Percentiles rank a stretch among this genome's conserved stretches.
phyloP scores from a whole-genome alignment of 1,140 invertebrate species.

The Drosophila nebulosa region DNA sequence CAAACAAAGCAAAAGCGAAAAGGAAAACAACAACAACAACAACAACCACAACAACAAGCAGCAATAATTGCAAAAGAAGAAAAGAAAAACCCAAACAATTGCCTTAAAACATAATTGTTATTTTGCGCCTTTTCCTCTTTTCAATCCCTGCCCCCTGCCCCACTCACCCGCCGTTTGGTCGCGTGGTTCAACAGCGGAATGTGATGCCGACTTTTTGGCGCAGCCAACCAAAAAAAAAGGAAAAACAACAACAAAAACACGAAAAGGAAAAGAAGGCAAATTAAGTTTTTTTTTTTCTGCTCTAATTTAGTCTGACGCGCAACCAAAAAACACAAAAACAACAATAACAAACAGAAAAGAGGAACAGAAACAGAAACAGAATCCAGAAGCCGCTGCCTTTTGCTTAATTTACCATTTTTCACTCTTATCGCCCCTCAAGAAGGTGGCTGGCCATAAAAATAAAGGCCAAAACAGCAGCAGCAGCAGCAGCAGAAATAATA shows the following conservation, averaged over 20 bases:
- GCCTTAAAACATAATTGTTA: conserved; percentile 79
- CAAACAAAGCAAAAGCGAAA: conserved; percentile 40
- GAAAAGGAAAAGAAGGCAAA: conserved; percentile 52
- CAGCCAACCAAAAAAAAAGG: conserved; percentile 29
- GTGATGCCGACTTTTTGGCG: conserved; percentile 59
- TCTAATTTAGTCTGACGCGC: conserved; percentile 77
- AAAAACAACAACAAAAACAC: not conserved
- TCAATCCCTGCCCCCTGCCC: conserved; percentile 36
- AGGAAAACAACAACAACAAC: conserved; percentile 26
- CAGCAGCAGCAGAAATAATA: not conserved
- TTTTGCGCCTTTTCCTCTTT: conserved; percentile 70
- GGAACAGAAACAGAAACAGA: no score
- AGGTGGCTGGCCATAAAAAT: conserved; percentile 60
- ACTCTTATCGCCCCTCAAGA: conserved; percentile 68
- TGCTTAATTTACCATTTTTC: conserved; percentile 79
- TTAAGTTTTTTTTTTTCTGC: conserved; percentile 76
- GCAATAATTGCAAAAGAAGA: conserved; percentile 49
- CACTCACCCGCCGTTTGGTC: conserved; percentile 54
- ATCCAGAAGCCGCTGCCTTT: conserved; percentile 47
- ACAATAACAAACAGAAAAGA: conserved; percentile 54
- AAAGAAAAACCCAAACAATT: conserved; percentile 74
- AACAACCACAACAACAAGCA: conserved; percentile 34
- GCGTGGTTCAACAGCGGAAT: conserved; percentile 12
- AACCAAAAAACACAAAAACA: conserved; percentile 27
- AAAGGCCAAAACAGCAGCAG: conserved; percentile 37